Percentiles rank a stretch among this genome's conserved stretches.
phyloP scores from a whole-genome alignment of 2,797 vertebrate genomes.

The Centroberyx gerrardi region DNA sequence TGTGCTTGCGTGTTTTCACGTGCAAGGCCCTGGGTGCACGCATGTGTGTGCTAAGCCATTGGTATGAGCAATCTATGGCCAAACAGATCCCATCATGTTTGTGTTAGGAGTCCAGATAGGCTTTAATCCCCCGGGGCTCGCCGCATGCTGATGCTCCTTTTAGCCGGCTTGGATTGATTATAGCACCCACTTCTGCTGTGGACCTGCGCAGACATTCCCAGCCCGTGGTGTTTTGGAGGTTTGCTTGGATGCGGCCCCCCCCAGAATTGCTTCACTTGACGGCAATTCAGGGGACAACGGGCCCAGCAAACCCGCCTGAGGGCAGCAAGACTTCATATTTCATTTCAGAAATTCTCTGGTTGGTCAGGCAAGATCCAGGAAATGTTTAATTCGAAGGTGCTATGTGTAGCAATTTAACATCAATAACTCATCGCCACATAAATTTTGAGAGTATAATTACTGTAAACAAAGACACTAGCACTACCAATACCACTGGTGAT shows the following conservation, averaged over 20 bases:
- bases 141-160: slow-evolving; percentile 68
- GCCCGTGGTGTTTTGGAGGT: slow-evolving; percentile 23
- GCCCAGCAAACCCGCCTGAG: slow-evolving; percentile 10
- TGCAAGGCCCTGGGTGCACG: slow-evolving; percentile 28
- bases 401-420: no score
- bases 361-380: neutral
- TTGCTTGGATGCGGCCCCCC: slow-evolving; percentile 25
- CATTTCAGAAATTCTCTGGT: neutral
- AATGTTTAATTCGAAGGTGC: neutral
- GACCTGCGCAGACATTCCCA: slow-evolving; percentile 4
- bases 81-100: slow-evolving; percentile 82
- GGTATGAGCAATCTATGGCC: slow-evolving; percentile 62
- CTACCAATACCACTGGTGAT: no score
- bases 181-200: slow-evolving; percentile 28
- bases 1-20: slow-evolving; percentile 32
- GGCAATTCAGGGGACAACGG: slow-evolving; percentile 21
- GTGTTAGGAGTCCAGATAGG: slow-evolving; percentile 63
- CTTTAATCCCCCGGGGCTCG: slow-evolving; percentile 54
- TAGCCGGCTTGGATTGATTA: slow-evolving; percentile 51
- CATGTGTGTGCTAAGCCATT: slow-evolving; percentile 47
- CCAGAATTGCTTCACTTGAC: neutral
- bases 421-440: no score
- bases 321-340: neutral
- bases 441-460: no score
- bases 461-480: no score